Percentiles rank a stretch among this genome's conserved stretches.
Evolutionary conservation across 2,888 invertebrate species (phyloP).

Genomic region (Troilus luridus): DNA sequence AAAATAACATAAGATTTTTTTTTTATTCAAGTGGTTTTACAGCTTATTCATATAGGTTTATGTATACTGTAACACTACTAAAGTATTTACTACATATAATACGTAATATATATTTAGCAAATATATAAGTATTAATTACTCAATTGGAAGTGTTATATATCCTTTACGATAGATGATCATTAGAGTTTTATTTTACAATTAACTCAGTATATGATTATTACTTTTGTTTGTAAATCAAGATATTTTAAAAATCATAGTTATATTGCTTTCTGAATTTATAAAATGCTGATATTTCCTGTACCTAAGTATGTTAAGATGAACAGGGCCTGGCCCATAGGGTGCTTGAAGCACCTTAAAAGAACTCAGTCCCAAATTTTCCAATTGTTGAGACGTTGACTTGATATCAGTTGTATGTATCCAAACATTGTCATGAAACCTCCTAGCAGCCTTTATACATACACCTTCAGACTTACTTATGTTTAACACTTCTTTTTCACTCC

Average conservation of each 20-base stretch:
- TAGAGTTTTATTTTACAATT: too few species aligned
- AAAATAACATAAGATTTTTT: too few species aligned
- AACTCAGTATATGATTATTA: not conserved
- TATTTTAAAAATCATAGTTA: not conserved
- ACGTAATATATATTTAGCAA: too few species aligned
- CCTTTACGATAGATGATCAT: too few species aligned
- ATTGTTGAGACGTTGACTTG: not conserved
- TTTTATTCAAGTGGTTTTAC: too few species aligned
- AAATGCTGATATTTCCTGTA: not conserved
- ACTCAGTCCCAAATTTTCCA: not conserved
- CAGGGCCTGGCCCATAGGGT: constrained; percentile 49
- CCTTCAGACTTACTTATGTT: constrained; percentile 33
- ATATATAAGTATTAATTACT: too few species aligned
- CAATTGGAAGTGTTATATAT: too few species aligned
- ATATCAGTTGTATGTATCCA: constrained; percentile 38
- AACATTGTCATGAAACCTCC: constrained; percentile 21
- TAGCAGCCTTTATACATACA: constrained; percentile 23
- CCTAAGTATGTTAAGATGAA: constrained; percentile 49
- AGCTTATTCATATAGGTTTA: too few species aligned
- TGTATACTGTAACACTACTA: too few species aligned
- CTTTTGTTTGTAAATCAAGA: too few species aligned
- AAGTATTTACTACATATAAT: too few species aligned
- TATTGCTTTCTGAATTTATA: not conserved
- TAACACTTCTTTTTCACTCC: constrained; percentile 19
- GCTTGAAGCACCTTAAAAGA: not conserved